Conservation (phyloP, 2,888 invertebrate genomes). For the Drosophila quinaria region DNA sequence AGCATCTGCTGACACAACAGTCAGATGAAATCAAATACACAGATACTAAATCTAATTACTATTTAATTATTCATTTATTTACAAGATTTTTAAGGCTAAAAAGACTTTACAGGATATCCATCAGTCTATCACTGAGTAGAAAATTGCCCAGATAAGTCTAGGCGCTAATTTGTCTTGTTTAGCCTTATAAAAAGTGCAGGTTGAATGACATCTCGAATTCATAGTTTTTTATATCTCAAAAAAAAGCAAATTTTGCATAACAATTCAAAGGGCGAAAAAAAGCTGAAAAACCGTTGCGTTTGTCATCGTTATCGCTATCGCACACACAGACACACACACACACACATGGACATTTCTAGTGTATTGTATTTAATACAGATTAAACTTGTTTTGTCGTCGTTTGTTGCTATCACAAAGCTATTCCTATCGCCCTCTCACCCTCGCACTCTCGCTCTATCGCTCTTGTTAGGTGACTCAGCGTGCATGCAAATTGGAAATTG, state of each 20-base stretch:
- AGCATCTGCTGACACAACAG: not conserved
- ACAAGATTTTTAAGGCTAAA: not conserved
- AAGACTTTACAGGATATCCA: not conserved
- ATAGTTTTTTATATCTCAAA: not conserved
- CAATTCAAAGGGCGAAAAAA: slow-evolving; percentile 39
- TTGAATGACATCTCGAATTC: slow-evolving; percentile 52
- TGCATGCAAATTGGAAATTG: slow-evolving; percentile 51
- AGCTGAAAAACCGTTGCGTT: slow-evolving; percentile 26
- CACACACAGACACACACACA: slow-evolving; percentile 34
- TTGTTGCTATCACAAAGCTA: slow-evolving; percentile 27
- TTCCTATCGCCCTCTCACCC: slow-evolving; percentile 1
- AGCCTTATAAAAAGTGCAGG: slow-evolving; percentile 17
- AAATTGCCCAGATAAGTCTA: slow-evolving; percentile 13
- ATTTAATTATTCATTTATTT: not conserved
- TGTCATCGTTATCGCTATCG: slow-evolving; percentile 44
- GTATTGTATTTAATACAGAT: slow-evolving; percentile 44
- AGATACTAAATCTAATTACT: not conserved
- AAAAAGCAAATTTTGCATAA: slow-evolving; percentile 36
- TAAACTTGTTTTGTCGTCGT: slow-evolving; percentile 56
- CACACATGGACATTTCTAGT: slow-evolving; percentile 16
- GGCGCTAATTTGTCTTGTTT: slow-evolving; percentile 9
- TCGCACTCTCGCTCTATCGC: not conserved
- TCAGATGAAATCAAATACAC: not conserved
- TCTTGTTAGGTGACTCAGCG: slow-evolving; percentile 34
- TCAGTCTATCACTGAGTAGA: not conserved